A percentile compares a stretch with the other conserved stretches of the same genome.
Conservation (phyloP, 2,888 invertebrate species). For the Catonia carolina region DNA sequence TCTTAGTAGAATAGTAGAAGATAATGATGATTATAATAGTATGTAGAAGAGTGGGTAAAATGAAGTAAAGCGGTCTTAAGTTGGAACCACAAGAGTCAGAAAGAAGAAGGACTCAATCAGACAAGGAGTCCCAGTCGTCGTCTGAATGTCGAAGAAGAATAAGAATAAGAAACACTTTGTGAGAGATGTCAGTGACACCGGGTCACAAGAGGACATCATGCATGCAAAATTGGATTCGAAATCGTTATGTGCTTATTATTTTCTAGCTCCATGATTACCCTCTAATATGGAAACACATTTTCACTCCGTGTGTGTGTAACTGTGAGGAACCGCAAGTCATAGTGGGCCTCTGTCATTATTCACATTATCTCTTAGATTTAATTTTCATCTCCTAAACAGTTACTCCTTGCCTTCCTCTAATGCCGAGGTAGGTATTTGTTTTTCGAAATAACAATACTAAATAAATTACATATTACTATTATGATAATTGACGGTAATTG, state of each 20-base stretch:
- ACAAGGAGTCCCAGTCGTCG: too few relatives aligned
- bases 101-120: too few relatives aligned
- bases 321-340: slow-evolving; percentile 6
- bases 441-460: slow-evolving; percentile 7
- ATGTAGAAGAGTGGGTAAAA: too few relatives aligned
- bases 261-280: slow-evolving; percentile 7
- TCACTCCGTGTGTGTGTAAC: slow-evolving; percentile 11
- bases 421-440: not conserved
- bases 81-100: too few relatives aligned
- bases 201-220: slow-evolving; percentile 10
- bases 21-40: too few relatives aligned
- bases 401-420: not conserved
- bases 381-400: slow-evolving; percentile 3
- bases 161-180: too few relatives aligned
- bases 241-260: slow-evolving; percentile 12
- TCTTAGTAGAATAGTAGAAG: too few relatives aligned
- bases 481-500: slow-evolving; percentile 7
- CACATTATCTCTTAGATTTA: not conserved
- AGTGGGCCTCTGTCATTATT: not conserved
- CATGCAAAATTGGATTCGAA: slow-evolving; percentile 13
- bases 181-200: slow-evolving; percentile 1
- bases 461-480: slow-evolving; percentile 2
- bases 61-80: too few relatives aligned
- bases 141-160: too few relatives aligned
- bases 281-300: slow-evolving; percentile 15